Percentiles rank a stretch among this genome's conserved stretches.
phyloP scores from a whole-genome alignment of 2,888 invertebrate genomes.

The Cosmopolites sordidus region DNA sequence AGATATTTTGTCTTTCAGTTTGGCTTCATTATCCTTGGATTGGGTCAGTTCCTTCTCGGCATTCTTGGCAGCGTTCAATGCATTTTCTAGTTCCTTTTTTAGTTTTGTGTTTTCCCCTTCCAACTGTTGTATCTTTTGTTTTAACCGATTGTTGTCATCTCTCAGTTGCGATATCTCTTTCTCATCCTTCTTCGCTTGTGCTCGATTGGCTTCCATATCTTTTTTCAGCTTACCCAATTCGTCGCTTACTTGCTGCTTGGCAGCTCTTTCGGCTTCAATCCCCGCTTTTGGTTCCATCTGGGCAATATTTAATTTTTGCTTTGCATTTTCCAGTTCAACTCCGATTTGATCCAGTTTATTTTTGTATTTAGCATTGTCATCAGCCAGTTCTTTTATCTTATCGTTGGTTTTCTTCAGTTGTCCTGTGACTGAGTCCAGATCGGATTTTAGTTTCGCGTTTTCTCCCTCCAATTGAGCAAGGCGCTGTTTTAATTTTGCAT shows the following conservation, averaged over 20 bases:
- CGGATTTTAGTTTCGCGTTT: conserved; percentile 30
- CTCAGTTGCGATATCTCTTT: conserved; percentile 10
- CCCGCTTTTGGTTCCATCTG: conserved; percentile 22
- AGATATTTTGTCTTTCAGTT: conserved; percentile 29
- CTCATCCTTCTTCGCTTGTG: conserved; percentile 4
- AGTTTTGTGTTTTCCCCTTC: conserved; percentile 31
- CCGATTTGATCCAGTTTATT: conserved; percentile 28
- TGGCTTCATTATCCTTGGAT: conserved; percentile 26
- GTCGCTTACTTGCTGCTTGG: conserved; percentile 14
- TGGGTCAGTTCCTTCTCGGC: conserved; percentile 12
- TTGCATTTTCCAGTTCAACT: conserved; percentile 23
- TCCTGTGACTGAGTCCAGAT: conserved; percentile 24
- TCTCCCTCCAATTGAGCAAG: conserved; percentile 30
- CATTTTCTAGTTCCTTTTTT: conserved; percentile 30
- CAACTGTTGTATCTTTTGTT: conserved; percentile 26
- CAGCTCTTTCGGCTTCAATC: conserved; percentile 9
- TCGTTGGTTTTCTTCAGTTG: conserved; percentile 16
- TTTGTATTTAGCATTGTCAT: conserved; percentile 30
- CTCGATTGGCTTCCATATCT: conserved; percentile 15
- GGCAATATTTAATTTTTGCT: conserved; percentile 13
- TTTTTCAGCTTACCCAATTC: conserved; percentile 16
- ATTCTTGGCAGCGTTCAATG: conserved; percentile 9
- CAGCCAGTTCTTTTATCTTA: conserved; percentile 22
- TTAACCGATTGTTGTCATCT: conserved; percentile 15
- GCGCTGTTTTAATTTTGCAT: conserved; percentile 24